phyloP scores from a whole-genome alignment of 2,888 invertebrate species.

The Camptogramma bilineatum region DNA sequence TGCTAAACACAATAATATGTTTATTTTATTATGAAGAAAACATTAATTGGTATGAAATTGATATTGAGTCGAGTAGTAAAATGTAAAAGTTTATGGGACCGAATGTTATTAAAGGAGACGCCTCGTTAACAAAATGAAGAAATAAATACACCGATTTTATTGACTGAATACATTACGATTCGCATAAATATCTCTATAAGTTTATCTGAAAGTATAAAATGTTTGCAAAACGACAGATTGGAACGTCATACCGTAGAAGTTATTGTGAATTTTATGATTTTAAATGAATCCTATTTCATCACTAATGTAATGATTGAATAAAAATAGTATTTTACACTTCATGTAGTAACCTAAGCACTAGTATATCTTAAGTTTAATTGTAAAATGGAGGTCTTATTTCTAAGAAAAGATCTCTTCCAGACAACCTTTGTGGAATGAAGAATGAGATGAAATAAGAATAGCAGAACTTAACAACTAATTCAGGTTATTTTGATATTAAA shows the following conservation, averaged over 20 bases:
- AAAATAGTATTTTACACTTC: too few species aligned
- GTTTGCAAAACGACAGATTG: conserved; percentile 22
- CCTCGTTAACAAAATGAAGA: conserved; percentile 63
- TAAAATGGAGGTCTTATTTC: too few species aligned
- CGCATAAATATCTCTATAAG: conserved; percentile 54
- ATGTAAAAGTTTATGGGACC: conserved; percentile 54
- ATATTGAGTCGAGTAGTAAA: conserved; percentile 2
- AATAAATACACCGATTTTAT: conserved; percentile 56
- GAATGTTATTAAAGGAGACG: conserved; percentile 58
- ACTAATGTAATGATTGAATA: not conserved
- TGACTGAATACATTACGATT: conserved; percentile 57
- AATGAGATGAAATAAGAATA: too few species aligned
- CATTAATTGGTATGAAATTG: conserved; percentile 52
- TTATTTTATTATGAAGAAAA: conserved; percentile 1
- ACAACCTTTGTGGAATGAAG: too few species aligned
- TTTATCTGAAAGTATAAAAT: conserved; percentile 34
- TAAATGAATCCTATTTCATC: not conserved
- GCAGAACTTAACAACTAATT: too few species aligned
- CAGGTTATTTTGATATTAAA: too few species aligned
- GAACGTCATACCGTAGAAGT: not conserved
- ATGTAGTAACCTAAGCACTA: too few species aligned
- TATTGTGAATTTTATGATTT: not conserved
- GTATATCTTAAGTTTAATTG: too few species aligned
- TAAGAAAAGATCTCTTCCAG: too few species aligned
- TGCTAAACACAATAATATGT: not conserved